Evolutionary conservation across 2,888 invertebrate species (phyloP).

Genomic region (Himalopsyche japonica): DNA sequence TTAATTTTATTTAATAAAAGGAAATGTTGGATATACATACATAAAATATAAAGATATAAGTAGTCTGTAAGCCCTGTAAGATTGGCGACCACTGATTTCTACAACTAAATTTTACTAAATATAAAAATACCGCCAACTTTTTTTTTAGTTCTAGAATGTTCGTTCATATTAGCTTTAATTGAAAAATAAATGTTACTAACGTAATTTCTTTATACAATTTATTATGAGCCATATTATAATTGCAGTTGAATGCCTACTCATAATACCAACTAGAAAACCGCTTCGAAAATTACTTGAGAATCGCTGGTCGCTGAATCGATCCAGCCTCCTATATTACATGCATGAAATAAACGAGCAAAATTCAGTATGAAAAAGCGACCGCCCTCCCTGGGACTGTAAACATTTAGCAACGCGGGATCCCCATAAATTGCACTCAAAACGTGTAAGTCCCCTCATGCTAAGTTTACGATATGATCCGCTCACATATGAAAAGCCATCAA

Average conservation of each 20-base stretch:
- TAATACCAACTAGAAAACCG: no score
- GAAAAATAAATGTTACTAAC: not conserved
- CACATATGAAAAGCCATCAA: not conserved
- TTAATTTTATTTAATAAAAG: no score
- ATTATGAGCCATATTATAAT: no score
- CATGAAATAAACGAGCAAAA: not conserved
- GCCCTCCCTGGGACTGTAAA: not conserved
- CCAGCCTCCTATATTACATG: not conserved
- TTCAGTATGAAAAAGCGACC: not conserved
- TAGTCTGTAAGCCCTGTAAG: no score
- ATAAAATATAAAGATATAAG: no score
- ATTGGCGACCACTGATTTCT: no score
- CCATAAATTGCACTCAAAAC: not conserved
- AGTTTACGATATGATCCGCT: not conserved
- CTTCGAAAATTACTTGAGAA: not conserved
- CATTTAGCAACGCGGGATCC: not conserved
- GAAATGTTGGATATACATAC: no score
- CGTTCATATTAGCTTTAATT: no score
- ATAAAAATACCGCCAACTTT: no score
- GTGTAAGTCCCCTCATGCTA: not conserved
- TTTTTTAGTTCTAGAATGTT: no score
- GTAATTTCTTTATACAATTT: not conserved
- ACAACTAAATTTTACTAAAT: not conserved
- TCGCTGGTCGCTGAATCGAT: not conserved
- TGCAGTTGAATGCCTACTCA: no score